A percentile compares a stretch with the other conserved stretches of the same genome.
These are phyloP conservation scores for Drosophila mojavensis DNA, from an alignment of 1,140 invertebrate species.

Conservation along the genomic window DNA sequence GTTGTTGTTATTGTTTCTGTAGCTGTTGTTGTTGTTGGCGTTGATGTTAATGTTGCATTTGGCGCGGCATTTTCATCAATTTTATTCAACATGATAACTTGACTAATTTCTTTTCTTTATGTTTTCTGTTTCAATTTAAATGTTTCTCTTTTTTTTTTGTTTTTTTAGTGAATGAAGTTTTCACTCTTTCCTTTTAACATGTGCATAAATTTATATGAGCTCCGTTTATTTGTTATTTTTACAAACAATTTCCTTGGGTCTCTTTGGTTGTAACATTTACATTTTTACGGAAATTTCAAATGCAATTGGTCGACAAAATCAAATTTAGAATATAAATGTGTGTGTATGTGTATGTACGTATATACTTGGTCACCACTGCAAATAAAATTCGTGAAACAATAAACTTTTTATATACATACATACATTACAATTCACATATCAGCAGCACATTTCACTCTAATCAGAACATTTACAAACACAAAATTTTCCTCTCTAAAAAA, in stretches of 20 bases:
- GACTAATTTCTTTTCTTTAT: constrained; percentile 8
- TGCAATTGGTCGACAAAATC: constrained; percentile 20
- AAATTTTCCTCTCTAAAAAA: constrained; percentile 71
- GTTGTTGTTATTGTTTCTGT: constrained; percentile 11
- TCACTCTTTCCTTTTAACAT: constrained; percentile 16
- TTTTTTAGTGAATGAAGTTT: neutral
- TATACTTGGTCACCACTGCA: constrained; percentile 29
- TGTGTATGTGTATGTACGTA: neutral
- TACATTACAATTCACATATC: constrained; percentile 4
- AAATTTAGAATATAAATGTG: constrained; percentile 26
- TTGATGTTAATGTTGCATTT: constrained; percentile 40
- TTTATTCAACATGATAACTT: constrained; percentile 71
- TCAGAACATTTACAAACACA: constrained; percentile 53
- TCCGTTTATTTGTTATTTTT: neutral
- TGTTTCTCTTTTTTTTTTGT: neutral
- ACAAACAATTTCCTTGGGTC: constrained; percentile 25
- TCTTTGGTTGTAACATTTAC: constrained; percentile 34
- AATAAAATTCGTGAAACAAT: constrained; percentile 10
- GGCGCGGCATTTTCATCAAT: constrained; percentile 54
- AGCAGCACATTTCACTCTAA: constrained; percentile 14
- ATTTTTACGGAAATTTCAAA: constrained; percentile 47
- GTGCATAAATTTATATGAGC: constrained; percentile 31
- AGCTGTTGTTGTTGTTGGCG: constrained; percentile 1
- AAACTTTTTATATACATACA: constrained; percentile 3
- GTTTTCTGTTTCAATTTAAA: constrained; percentile 12